Conservation (phyloP, 2,113 vertebrate species). For the Pollachius pollachius region DNA sequence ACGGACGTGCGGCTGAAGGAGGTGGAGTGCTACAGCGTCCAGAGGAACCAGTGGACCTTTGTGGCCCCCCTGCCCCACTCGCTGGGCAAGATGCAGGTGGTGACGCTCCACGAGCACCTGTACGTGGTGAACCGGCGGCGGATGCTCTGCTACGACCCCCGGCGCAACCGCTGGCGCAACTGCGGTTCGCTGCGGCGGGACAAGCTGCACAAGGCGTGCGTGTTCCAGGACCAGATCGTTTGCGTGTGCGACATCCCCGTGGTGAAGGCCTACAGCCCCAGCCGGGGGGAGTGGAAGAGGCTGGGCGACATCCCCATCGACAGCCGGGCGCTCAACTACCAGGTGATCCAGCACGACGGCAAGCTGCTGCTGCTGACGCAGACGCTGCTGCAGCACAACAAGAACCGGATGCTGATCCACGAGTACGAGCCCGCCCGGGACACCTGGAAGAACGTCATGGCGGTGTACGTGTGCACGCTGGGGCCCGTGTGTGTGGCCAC, state of each 20-base stretch:
- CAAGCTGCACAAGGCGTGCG: conserved; percentile 85
- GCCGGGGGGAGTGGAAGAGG: conserved; percentile 80
- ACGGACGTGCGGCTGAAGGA: conserved; percentile 81
- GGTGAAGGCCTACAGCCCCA: conserved; percentile 84
- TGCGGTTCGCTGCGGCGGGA: conserved; percentile 81
- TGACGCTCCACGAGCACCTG: conserved; percentile 79
- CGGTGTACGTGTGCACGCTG: conserved; percentile 78
- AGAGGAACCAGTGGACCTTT: conserved; percentile 85
- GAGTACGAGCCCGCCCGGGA: conserved; percentile 79
- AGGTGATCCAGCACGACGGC: conserved; percentile 78
- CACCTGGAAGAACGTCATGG: conserved; percentile 80
- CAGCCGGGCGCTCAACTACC: conserved; percentile 82
- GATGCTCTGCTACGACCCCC: conserved; percentile 85
- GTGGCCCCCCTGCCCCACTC: conserved; percentile 83
- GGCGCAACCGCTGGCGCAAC: conserved; percentile 83
- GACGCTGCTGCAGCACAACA: conserved; percentile 81
- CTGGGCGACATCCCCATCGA: conserved; percentile 82
- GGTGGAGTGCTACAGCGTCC: conserved; percentile 85
- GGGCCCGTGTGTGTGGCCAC: conserved; percentile 83
- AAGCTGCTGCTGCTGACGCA: conserved; percentile 83
- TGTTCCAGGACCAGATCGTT: conserved; percentile 85
- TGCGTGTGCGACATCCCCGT: conserved; percentile 86
- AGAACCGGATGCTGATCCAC: conserved; percentile 84
- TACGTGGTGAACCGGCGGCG: conserved; percentile 85
- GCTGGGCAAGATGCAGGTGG: conserved; percentile 83